These are phyloP conservation scores for Sminthurinus aureus DNA, from an alignment of 2,888 invertebrate species.

Conservation along the genomic window DNA sequence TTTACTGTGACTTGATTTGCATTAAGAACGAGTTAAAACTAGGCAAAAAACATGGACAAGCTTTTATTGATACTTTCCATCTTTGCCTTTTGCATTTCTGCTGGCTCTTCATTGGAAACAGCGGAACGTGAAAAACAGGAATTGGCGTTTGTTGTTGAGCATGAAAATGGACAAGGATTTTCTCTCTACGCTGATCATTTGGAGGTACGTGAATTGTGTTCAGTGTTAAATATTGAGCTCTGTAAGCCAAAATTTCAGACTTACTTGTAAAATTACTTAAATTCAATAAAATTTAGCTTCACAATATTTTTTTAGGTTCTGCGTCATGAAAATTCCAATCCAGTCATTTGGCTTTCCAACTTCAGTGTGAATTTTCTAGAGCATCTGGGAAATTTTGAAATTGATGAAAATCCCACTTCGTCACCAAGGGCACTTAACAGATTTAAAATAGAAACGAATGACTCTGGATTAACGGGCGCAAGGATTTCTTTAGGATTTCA, in stretches of 20 bases:
- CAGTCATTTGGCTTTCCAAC: neutral
- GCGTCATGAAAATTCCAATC: neutral
- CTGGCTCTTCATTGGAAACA: too few relatives aligned
- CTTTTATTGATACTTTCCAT: too few relatives aligned
- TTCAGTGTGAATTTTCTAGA: neutral
- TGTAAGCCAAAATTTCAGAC: neutral
- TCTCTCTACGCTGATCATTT: neutral
- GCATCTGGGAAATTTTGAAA: conserved; percentile 1
- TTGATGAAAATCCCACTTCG: neutral
- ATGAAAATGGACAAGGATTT: conserved; percentile 1
- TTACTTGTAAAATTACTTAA: too few relatives aligned
- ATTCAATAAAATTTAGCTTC: too few relatives aligned
- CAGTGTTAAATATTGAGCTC: too few relatives aligned
- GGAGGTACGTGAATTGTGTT: neutral
- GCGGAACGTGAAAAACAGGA: too few relatives aligned
- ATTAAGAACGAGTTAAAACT: too few relatives aligned
- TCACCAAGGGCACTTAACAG: neutral
- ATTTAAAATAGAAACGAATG: neutral
- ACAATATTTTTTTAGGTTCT: too few relatives aligned
- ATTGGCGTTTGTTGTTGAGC: neutral
- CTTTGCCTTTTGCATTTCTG: too few relatives aligned
- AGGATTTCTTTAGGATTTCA: neutral
- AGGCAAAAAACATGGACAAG: too few relatives aligned
- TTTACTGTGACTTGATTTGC: too few relatives aligned
- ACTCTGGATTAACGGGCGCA: neutral